These are phyloP conservation scores for Biston stratarius DNA, from an alignment of 2,888 invertebrate species.

Conservation along the genomic window DNA sequence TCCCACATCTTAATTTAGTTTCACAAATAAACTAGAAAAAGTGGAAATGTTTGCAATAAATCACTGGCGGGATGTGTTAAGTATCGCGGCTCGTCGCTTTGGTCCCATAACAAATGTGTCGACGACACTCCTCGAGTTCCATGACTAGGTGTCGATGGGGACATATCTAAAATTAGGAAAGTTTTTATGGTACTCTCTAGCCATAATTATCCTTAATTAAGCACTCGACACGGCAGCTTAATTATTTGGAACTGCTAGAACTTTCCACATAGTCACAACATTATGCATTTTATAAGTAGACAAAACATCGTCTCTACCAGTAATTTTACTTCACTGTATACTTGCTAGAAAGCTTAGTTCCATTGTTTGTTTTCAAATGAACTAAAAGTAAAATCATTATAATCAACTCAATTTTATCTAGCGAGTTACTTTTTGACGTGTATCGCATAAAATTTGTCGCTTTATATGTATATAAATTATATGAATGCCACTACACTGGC, in stretches of 20 bases:
- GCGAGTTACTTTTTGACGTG: no score
- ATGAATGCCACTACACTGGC: no score
- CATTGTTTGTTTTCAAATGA: no score
- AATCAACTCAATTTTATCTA: no score
- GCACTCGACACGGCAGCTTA: constrained; percentile 22
- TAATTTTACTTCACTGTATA: no score
- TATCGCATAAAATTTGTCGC: no score
- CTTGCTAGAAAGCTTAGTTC: no score
- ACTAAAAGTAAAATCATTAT: no score
- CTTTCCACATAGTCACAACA: not conserved
- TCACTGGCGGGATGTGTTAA: constrained; percentile 72
- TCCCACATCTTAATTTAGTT: constrained; percentile 51
- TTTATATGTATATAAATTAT: no score
- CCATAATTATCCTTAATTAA: constrained; percentile 19
- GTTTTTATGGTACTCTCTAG: constrained; percentile 45
- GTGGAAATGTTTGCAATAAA: constrained; percentile 63
- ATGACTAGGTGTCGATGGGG: constrained; percentile 57
- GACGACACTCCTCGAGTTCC: constrained; percentile 73
- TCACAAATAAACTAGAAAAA: constrained; percentile 39
- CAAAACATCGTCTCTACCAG: no score
- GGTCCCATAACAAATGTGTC: constrained; percentile 74
- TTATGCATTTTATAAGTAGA: no score
- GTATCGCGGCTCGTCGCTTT: constrained; percentile 59
- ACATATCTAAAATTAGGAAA: constrained; percentile 62
- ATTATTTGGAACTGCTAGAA: constrained; percentile 6